These are phyloP conservation scores for Pteruthius melanotis DNA, from an alignment of 2,113 vertebrate genomes.

Conservation along the genomic window DNA sequence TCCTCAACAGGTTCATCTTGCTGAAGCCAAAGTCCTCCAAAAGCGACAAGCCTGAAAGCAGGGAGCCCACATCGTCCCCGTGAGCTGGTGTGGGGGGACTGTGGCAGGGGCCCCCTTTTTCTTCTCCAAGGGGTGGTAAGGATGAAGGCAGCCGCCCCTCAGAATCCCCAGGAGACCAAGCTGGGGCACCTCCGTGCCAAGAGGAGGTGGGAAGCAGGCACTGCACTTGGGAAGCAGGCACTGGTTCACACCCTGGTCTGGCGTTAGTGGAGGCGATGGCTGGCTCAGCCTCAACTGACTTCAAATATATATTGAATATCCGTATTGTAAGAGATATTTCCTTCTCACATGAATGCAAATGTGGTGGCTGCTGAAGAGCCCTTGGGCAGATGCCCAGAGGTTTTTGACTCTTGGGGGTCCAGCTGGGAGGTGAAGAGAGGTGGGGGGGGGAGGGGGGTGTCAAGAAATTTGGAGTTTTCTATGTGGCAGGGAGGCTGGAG, in stretches of 20 bases:
- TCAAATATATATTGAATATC: constrained; percentile 70
- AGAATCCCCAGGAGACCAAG: not conserved
- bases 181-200: not conserved
- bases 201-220: not conserved
- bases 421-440: not conserved
- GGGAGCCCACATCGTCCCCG: constrained; percentile 43
- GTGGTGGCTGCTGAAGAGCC: constrained; percentile 1
- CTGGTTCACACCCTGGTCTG: not conserved
- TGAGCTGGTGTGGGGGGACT: not conserved
- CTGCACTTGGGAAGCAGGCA: not conserved
- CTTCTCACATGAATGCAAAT: constrained; percentile 25
- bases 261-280: not conserved
- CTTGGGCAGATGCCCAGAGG: not conserved
- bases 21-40: constrained; percentile 74
- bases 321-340: constrained; percentile 54
- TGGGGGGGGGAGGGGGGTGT: too few species aligned
- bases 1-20: constrained; percentile 76
- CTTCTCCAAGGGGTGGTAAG: not conserved
- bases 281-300: constrained; percentile 60
- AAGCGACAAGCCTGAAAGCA: constrained; percentile 38
- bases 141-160: not conserved
- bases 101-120: not conserved
- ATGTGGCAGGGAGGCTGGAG: not conserved
- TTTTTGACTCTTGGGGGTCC: not conserved
- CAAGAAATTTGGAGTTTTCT: not conserved